Percentiles rank a stretch among this genome's conserved stretches.
Conservation (phyloP, 2,797 vertebrate genomes). For the Florisuga fusca region DNA sequence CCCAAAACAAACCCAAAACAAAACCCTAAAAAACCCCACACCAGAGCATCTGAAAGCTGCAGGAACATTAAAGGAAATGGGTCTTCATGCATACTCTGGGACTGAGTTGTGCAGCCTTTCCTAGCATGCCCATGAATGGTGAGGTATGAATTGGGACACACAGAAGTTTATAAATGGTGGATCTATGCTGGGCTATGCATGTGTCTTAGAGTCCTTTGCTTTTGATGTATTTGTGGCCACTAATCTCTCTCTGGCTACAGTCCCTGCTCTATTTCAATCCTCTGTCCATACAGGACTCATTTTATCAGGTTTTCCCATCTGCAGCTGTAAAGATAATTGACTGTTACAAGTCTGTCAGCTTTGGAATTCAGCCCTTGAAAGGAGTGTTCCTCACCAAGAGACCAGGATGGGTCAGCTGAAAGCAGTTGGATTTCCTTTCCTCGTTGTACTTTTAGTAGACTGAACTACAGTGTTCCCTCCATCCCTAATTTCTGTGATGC, state of each 20-base stretch:
- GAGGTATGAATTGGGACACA: constrained; percentile 17
- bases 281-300: constrained; percentile 37
- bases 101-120: neutral
- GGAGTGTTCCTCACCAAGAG: constrained; percentile 16
- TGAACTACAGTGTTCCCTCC: neutral
- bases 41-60: neutral
- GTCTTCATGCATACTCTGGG: neutral
- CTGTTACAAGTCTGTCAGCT: constrained; percentile 36
- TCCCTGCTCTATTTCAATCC: constrained; percentile 59
- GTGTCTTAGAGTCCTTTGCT: constrained; percentile 38
- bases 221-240: constrained; percentile 53
- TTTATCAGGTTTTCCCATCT: constrained; percentile 67
- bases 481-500: neutral
- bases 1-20: too few relatives aligned
- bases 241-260: constrained; percentile 52
- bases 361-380: constrained; percentile 60
- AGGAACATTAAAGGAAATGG: constrained; percentile 4
- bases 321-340: constrained; percentile 29
- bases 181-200: neutral
- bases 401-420: neutral
- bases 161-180: constrained; percentile 42
- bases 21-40: neutral
- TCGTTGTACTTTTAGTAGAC: neutral
- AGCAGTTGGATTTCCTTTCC: constrained; percentile 40
- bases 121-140: constrained; percentile 41